Percentiles rank a stretch among this genome's conserved stretches.
Conservation (phyloP, 2,888 invertebrate genomes). For the Masnerella sp. region DNA sequence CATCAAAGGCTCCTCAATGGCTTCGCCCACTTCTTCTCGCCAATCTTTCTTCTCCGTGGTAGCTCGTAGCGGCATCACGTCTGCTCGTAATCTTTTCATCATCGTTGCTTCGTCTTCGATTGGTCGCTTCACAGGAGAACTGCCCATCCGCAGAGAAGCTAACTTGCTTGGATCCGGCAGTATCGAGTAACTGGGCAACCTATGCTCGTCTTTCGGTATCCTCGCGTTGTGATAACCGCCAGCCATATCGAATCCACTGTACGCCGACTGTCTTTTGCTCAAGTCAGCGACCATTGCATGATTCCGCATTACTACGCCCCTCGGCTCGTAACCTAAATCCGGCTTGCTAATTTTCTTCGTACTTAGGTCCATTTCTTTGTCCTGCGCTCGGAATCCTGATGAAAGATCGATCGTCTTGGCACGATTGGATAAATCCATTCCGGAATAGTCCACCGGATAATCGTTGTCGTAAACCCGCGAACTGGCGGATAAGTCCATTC, state of each 20-base stretch:
- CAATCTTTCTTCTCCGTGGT: conserved; percentile 67
- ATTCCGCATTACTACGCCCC: conserved; percentile 71
- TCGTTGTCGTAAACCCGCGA: conserved; percentile 72
- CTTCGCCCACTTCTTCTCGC: conserved; percentile 80
- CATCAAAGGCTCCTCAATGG: conserved; percentile 86
- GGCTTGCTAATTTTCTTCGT: conserved; percentile 72
- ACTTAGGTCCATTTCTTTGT: conserved; percentile 75
- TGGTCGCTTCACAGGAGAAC: conserved; percentile 66
- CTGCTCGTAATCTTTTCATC: conserved; percentile 71
- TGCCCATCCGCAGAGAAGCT: conserved; percentile 69
- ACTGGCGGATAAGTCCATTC: conserved; percentile 73
- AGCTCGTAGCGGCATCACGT: conserved; percentile 69
- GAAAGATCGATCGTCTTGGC: conserved; percentile 62
- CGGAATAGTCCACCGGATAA: conserved; percentile 73
- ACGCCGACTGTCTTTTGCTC: conserved; percentile 73
- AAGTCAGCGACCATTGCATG: conserved; percentile 74
- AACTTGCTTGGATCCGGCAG: conserved; percentile 74
- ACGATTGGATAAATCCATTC: conserved; percentile 75
- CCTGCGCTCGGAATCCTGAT: conserved; percentile 66
- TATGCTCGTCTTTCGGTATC: conserved; percentile 69
- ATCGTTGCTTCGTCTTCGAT: conserved; percentile 66
- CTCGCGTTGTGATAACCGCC: conserved; percentile 68
- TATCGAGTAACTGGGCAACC: conserved; percentile 73
- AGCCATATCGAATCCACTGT: conserved; percentile 69
- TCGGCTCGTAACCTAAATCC: conserved; percentile 71